Base-by-base conservation (phyloP, 2,113 vertebrate genomes). In the Seriola dumerili region DNA sequence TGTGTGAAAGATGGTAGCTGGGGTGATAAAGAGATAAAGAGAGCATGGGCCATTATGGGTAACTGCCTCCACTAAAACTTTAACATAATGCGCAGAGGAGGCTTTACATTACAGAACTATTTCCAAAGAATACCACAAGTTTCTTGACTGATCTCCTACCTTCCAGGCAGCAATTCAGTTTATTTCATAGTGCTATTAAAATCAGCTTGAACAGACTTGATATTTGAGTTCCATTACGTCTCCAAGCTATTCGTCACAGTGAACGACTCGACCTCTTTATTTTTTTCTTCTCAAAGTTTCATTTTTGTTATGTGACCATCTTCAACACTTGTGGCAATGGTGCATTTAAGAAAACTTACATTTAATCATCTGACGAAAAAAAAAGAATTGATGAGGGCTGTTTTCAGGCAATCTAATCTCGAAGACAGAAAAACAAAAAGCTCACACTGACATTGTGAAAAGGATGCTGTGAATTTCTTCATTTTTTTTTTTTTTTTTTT, bases 51-150 rank as follows among this genome's bases (percentile, higher is more conserved):
- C 78, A 89, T 90, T 90, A 86, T 64, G 58, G 66, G 46, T 83
- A 94, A 90, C 66, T 87, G 77, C 67, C 63, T 88, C 72, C 44
- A 82, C 72, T 93, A 80, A 93, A 88, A 87, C 74, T 81, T 86
- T 83, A 70, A 86, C 90, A 85, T 21, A 55, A 83, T 77, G 70
- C 79, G 87, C 66, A 71, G 42, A 75, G 52, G 61, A 75, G 16
- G 58, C 52, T 76, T 88, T 84, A 74, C 48, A 69, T 81, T 79
- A 71, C 65, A 9, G 52, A 90, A 63, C 78, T 83, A 61, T 83
- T 91, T 85, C 69, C 34, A 76, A 64, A 78, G 67, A 87, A 79
- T 46, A 63, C 23, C 25, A 50, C n/a, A 55, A 46, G 69, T 81
- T 87, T 63, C 38, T 57, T 82, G 34, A 72, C 61, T 75, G 63